Evolutionary conservation across 2,888 invertebrate genomes (phyloP), one percentile per base, ranked within the genome.

Genomic region (Heteropelma amictum): DNA sequence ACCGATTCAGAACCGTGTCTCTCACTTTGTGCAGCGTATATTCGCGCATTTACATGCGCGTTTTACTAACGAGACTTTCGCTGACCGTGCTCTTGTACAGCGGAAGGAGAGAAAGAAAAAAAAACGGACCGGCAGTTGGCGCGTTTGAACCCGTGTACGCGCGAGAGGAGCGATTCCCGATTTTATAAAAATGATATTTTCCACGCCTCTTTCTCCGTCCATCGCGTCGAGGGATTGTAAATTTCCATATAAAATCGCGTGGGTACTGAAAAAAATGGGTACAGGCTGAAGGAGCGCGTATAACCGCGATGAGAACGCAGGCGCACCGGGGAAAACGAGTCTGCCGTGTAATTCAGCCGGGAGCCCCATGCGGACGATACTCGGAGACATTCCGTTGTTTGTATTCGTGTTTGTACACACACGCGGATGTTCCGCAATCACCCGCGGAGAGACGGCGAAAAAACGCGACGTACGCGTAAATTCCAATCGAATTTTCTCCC

Each of bases 401-500:
- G 54, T 38, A 38, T 49, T 10, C 38, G n/a, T 38, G 35, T 49
- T 35, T 26, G 23, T n/a, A n/a, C n/a, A n/a, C n/a, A n/a, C n/a
- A 21, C 5, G 8, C 8, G 40, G 47, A 21, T 30, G 3, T 4
- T 35, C 45, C n/a, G 12, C 19, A 17, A 56, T 56, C 38, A 23
- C 7, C n/a, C 21, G 30, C 30, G 26, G n/a, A 33, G 49, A 21
- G 70, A 45, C 26, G 38, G 54, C 47, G 33, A 19, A 40, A 71
- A 65, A 65, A 54, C 61, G 65, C 54, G n/a, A 19, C 60, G 58
- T 49, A 53, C 47, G 64, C 60, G 64, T 61, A 63, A 75, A 67
- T 42, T 61, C 61, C 67, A 75, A 75, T 75, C 64, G 65, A 65
- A 74, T 68, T 72, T 70, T 75, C 28, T 58, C 72, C 60, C 49